Base-by-base conservation (phyloP, 1,140 invertebrate species). In the Goniozus legneri region DNA sequence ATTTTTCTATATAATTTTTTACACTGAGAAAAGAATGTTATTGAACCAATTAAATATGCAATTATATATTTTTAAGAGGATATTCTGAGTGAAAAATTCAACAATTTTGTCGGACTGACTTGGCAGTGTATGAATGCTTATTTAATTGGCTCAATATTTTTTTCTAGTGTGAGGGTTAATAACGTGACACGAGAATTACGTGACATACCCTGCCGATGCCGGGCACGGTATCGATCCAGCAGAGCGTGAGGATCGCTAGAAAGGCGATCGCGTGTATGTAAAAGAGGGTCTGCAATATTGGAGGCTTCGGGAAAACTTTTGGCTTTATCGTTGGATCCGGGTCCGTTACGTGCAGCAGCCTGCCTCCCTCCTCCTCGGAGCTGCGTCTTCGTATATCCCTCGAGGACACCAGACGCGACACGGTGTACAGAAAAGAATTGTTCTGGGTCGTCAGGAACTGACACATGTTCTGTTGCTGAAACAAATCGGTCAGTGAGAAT, bases 181-280 rank as follows among this genome's bases (percentile, higher is more conserved):
- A n/a, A n/a, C n/a, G n/a, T n/a, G n/a, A n/a, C n/a, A n/a, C n/a
- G n/a, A n/a, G n/a, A n/a, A n/a, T 15, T 20, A 2, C 0, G 21
- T 18, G 6, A 58, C 65, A 66, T 58, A 79, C 78, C 49, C 77
- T 73, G 54, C 78, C 78, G 45, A 79, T 60, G 24, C 66, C 67
- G 6, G 70, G 72, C 15, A 79, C 51, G 10, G 73, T 70, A 44
- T 80, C 77, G 10, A 75, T 56, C 77, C 77, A 79, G 42, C 68
- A 73, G 16, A 77, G 56, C 3, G 56, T 51, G 10, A 79, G 16
- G n/a, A 78, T 60, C 1, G 74, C 52, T 4, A 73, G 19, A 36
- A 77, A 68, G 2, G 74, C 59, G 21, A 77, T 60, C 18, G 67
- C 53, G 58, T 81, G 79, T 21, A 79, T 73, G 64, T 77, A 77